Percentiles rank a stretch among this genome's conserved stretches.
These are phyloP conservation scores for Heliocidaris tuberculata DNA, from an alignment of 35 echinoderm and acorn worm genomes.

Conservation along the genomic window DNA sequence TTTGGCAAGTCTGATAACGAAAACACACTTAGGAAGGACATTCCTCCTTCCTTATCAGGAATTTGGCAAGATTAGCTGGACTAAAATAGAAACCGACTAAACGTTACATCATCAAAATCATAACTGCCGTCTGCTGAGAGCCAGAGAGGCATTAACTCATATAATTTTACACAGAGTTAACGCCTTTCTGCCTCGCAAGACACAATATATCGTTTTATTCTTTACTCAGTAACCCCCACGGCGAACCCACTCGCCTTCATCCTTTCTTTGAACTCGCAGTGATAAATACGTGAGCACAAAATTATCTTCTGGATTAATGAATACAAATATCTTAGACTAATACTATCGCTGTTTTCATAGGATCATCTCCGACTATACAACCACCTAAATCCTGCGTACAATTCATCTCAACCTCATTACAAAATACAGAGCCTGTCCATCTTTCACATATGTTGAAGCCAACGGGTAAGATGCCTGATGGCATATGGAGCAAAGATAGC, in stretches of 20 bases:
- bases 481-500: not conserved
- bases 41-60: not conserved
- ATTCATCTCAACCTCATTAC: not conserved
- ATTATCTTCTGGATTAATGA: not conserved
- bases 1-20: not conserved
- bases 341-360: not conserved
- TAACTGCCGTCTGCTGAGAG: not conserved
- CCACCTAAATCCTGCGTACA: not conserved
- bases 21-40: not conserved
- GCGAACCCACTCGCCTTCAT: not conserved
- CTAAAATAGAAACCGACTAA: not conserved
- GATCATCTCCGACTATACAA: not conserved
- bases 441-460: not conserved
- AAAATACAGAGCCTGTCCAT: not conserved
- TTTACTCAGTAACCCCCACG: not conserved
- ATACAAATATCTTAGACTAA: not conserved
- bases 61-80: not conserved
- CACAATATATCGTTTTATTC: not conserved
- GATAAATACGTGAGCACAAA: not conserved
- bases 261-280: not conserved
- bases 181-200: no score
- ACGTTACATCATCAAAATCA: not conserved
- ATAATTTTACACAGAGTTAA: no score
- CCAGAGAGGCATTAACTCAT: no score
- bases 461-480: not conserved